These are phyloP conservation scores for Halictus quadricinctus DNA, from an alignment of 2,888 invertebrate species.

Conservation along the genomic window DNA sequence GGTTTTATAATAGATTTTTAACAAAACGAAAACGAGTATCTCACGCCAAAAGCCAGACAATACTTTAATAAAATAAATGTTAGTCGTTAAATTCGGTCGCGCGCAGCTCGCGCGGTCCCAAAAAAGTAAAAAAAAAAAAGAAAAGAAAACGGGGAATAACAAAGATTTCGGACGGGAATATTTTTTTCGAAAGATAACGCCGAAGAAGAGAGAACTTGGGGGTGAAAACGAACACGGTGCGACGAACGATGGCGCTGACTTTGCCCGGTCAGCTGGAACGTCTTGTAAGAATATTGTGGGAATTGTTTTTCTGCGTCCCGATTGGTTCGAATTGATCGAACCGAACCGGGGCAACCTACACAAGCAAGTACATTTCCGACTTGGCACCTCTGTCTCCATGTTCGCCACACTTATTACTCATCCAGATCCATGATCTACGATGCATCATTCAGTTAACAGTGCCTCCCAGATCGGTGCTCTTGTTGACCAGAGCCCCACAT, in stretches of 20 bases:
- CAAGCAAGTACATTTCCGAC: conserved; percentile 77
- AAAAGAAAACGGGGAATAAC: conserved; percentile 9
- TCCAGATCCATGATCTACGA: background rate
- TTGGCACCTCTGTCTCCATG: conserved; percentile 67
- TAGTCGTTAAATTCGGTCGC: conserved; percentile 58
- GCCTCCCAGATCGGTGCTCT: background rate
- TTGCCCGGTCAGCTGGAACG: conserved; percentile 72
- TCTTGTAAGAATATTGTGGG: conserved; percentile 80
- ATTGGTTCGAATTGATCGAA: conserved; percentile 69
- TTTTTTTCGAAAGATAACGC: conserved; percentile 57
- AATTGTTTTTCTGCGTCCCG: conserved; percentile 81
- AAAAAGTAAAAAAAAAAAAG: too few species aligned
- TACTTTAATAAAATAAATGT: conserved; percentile 60
- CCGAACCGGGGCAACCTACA: conserved; percentile 74
- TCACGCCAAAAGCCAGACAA: conserved; percentile 60
- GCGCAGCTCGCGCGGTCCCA: background rate
- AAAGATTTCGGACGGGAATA: conserved; percentile 55
- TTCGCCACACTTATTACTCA: background rate
- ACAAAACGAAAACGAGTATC: conserved; percentile 27
- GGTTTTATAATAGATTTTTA: conserved; percentile 43
- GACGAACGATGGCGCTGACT: conserved; percentile 55
- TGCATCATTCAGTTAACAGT: background rate
- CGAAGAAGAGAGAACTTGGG: conserved; percentile 25
- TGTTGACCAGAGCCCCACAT: background rate
- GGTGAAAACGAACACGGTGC: conserved; percentile 33